These are phyloP conservation scores for Nannobrachium achirus DNA, from an alignment of 2,113 vertebrate genomes.

Conservation along the genomic window DNA sequence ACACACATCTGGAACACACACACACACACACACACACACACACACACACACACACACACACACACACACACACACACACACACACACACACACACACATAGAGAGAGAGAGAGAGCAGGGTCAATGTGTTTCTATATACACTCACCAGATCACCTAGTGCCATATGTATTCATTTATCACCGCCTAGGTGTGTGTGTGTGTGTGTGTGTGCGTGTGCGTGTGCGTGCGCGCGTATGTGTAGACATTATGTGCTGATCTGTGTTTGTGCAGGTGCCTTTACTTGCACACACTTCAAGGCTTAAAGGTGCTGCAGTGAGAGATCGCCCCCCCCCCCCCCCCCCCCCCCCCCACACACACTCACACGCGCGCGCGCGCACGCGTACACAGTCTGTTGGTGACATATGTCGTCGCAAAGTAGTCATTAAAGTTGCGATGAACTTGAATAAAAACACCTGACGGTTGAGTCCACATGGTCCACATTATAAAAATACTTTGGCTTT, in stretches of 20 bases:
- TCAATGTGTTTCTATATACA: not conserved
- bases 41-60: not conserved
- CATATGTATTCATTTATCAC: constrained; percentile 47
- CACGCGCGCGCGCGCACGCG: no score
- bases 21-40: constrained; percentile 14
- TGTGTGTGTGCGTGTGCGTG: not conserved
- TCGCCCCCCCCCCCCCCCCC: no score
- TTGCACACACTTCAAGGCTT: no score
- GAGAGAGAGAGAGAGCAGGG: constrained; percentile 6
- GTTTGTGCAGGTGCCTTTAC: no score
- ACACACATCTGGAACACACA: constrained; percentile 64
- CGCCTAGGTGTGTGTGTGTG: not conserved
- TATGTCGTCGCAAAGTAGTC: no score
- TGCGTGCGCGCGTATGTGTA: not conserved
- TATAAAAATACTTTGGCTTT: no score
- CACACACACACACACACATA: constrained; percentile 1
- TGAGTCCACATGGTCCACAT: no score
- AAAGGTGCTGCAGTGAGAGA: no score
- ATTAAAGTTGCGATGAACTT: no score
- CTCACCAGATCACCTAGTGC: constrained; percentile 23
- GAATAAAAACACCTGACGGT: no score
- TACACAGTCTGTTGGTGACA: no score
- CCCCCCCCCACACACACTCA: no score
- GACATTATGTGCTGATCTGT: not conserved
- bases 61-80: not conserved